phyloP scores from a whole-genome alignment of 2,113 vertebrate species.

The Bubo bubo region DNA sequence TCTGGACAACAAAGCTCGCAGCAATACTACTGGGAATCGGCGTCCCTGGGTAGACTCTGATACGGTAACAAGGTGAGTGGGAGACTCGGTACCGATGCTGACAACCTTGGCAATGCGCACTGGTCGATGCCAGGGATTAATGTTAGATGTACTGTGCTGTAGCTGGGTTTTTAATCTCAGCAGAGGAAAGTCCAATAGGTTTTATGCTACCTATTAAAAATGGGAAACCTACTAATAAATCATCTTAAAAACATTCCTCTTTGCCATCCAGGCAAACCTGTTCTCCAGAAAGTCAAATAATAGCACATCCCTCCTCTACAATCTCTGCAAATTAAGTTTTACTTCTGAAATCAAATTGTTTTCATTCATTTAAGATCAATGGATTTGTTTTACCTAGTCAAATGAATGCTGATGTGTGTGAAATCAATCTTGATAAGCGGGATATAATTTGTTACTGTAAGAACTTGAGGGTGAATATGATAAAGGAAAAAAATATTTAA shows the following conservation, averaged over 20 bases:
- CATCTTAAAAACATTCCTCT: background rate
- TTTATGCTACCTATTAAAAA: background rate
- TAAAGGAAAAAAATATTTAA: background rate
- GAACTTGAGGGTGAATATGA: background rate
- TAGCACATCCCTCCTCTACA: background rate
- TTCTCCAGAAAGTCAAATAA: background rate
- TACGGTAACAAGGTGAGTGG: background rate
- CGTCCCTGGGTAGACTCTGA: background rate
- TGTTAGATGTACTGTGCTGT: background rate
- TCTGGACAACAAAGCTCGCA: background rate
- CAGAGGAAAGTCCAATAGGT: background rate
- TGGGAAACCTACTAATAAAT: background rate
- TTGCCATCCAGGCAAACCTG: background rate
- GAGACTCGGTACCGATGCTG: no score
- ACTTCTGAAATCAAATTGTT: background rate
- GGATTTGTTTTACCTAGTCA: background rate
- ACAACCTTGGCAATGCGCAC: background rate
- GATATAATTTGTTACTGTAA: background rate
- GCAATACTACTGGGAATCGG: background rate
- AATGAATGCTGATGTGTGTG: background rate
- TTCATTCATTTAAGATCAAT: background rate
- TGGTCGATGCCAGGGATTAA: background rate
- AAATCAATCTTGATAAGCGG: background rate
- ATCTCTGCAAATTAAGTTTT: background rate
- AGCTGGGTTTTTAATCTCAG: background rate